Conservation (phyloP, 2,888 invertebrate genomes). For the Drosophila niveifrons region DNA sequence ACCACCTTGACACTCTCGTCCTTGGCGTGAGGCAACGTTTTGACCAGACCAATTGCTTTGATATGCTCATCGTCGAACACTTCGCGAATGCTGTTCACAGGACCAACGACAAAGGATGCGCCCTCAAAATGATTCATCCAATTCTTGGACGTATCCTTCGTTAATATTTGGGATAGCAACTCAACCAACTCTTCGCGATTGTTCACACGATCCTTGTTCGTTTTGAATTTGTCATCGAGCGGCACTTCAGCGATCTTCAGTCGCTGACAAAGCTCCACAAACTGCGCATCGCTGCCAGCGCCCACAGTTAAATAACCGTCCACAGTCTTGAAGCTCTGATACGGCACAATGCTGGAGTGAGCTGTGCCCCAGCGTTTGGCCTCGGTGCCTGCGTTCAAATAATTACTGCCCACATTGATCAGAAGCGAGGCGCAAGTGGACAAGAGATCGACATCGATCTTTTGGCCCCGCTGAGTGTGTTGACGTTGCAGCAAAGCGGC, state of each 20-base stretch:
- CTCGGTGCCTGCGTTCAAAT: conserved; percentile 93
- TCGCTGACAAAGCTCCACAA: conserved; percentile 89
- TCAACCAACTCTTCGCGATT: conserved; percentile 90
- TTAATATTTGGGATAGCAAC: conserved; percentile 88
- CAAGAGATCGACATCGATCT: conserved; percentile 96
- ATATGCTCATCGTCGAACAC: conserved; percentile 96
- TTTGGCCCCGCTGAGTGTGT: conserved; percentile 93
- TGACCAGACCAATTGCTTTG: conserved; percentile 89
- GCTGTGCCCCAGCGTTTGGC: conserved; percentile 95
- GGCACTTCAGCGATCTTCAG: conserved; percentile 88
- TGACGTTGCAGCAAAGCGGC: conserved; percentile 93
- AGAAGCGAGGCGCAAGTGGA: conserved; percentile 96
- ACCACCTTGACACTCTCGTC: conserved; percentile 91
- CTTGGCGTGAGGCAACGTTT: conserved; percentile 89
- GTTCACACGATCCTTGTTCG: conserved; percentile 91
- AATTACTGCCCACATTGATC: conserved; percentile 95
- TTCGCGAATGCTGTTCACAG: conserved; percentile 93
- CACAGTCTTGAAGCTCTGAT: conserved; percentile 94
- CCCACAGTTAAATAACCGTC: conserved; percentile 95
- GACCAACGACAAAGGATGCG: conserved; percentile 94
- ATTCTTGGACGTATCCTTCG: conserved; percentile 89
- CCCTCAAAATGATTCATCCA: conserved; percentile 91
- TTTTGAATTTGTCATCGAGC: conserved; percentile 88
- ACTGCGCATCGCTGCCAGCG: conserved; percentile 94
- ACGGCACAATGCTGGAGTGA: conserved; percentile 97